phyloP scores from a whole-genome alignment of 2,888 invertebrate species.

The Acrobasis suavella region DNA sequence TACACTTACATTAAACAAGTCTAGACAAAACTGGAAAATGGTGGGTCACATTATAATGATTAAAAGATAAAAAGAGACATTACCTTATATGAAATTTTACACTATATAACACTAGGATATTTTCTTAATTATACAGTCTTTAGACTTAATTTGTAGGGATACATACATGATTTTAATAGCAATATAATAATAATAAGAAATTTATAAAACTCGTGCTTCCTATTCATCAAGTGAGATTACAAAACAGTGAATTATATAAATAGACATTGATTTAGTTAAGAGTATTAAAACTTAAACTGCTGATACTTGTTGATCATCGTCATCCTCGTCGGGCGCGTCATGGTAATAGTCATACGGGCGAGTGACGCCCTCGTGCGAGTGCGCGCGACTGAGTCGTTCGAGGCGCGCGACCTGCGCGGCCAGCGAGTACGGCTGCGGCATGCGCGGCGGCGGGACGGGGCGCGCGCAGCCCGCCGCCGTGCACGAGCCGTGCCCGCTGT shows the following conservation, averaged over 20 bases:
- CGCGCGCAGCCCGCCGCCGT: constrained; percentile 74
- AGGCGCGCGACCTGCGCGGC: constrained; percentile 93
- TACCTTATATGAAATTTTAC: constrained; percentile 74
- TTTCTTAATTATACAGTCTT: constrained; percentile 81
- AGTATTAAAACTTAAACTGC: constrained; percentile 74
- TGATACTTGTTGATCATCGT: constrained; percentile 80
- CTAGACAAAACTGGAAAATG: constrained; percentile 80
- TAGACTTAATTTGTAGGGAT: constrained; percentile 77
- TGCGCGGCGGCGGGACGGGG: constrained; percentile 86
- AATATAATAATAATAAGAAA: constrained; percentile 54
- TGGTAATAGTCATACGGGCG: constrained; percentile 87
- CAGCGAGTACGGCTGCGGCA: constrained; percentile 91
- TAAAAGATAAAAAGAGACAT: constrained; percentile 67
- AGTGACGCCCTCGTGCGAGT: constrained; percentile 93
- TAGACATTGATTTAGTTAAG: constrained; percentile 61
- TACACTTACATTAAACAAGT: constrained; percentile 75
- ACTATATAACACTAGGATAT: constrained; percentile 77
- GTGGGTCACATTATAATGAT: constrained; percentile 76
- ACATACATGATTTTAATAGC: constrained; percentile 70
- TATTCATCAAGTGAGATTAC: constrained; percentile 79
- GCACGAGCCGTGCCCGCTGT: constrained; percentile 93
- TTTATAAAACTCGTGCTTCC: constrained; percentile 74
- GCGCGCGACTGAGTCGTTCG: constrained; percentile 90
- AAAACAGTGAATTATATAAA: constrained; percentile 74
- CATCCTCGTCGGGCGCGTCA: constrained; percentile 76